phyloP scores from a whole-genome alignment of 2,113 vertebrate genomes.

The Melierax canorus region DNA sequence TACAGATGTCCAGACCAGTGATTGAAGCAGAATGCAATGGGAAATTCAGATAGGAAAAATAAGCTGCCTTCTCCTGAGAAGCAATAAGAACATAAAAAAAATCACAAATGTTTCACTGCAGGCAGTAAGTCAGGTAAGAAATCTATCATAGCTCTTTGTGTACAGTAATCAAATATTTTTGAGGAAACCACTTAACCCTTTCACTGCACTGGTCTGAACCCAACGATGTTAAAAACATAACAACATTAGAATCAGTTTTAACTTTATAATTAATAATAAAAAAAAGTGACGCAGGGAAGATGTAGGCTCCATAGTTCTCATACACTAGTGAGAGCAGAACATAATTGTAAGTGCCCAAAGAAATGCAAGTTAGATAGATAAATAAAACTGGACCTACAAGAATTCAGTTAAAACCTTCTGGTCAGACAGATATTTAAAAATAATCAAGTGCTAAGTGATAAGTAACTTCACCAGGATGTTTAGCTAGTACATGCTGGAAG shows the following conservation, averaged over 20 bases:
- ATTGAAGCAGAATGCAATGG: slow-evolving; percentile 85
- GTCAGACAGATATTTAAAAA: background rate
- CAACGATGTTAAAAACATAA: background rate
- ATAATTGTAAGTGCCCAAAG: background rate
- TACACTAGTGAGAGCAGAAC: background rate
- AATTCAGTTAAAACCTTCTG: background rate
- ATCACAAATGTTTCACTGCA: background rate
- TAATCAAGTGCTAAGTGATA: background rate
- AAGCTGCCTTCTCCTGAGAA: slow-evolving; percentile 75
- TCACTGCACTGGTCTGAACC: background rate
- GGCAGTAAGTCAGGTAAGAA: background rate
- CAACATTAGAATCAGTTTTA: background rate
- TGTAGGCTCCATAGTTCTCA: background rate
- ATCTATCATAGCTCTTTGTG: background rate
- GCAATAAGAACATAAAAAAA: background rate
- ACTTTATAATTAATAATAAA: background rate
- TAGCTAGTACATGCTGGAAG: background rate
- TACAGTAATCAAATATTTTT: background rate
- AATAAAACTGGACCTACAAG: background rate
- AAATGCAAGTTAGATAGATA: background rate
- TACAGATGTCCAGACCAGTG: slow-evolving; percentile 86
- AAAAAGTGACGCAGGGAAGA: background rate
- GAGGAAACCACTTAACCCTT: background rate
- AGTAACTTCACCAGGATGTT: background rate
- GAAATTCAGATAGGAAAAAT: slow-evolving; percentile 84